Evolutionary conservation across 2,113 vertebrate genomes (phyloP).

Genomic region (Stegastes partitus): DNA sequence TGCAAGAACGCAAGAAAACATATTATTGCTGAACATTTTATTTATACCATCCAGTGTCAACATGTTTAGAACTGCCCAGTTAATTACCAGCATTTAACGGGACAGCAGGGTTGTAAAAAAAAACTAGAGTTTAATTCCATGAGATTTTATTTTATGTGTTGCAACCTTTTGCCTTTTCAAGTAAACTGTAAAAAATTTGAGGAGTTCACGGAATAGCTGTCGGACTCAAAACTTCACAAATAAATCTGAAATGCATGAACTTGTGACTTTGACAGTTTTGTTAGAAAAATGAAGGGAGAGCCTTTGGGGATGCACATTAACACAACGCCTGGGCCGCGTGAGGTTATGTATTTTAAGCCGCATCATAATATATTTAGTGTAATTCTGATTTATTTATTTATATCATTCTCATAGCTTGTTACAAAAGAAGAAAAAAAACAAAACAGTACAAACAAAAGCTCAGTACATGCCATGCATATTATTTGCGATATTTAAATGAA

Average conservation of each 20-base stretch:
- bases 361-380: neutral
- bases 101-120: too few species aligned
- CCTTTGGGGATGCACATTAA: constrained; percentile 21
- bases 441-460: constrained; percentile 31
- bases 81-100: too few species aligned
- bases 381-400: neutral
- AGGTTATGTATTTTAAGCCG: constrained; percentile 30
- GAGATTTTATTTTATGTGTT: too few species aligned
- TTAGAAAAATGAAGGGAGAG: neutral
- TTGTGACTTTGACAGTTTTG: constrained; percentile 7
- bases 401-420: neutral
- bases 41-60: too few species aligned
- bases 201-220: too few species aligned
- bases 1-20: too few species aligned
- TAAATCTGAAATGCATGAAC: constrained; percentile 17
- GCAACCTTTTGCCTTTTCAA: too few species aligned
- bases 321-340: constrained; percentile 15
- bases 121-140: too few species aligned
- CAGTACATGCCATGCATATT: constrained; percentile 18
- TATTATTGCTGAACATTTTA: too few species aligned
- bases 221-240: neutral
- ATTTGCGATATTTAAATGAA: constrained; percentile 10
- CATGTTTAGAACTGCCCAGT: too few species aligned
- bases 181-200: too few species aligned
- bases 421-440: too few species aligned